Evolutionary conservation across 2,888 invertebrate species (phyloP), one percentile per base, ranked within the genome.

Genomic region (Eristalis pertinax): DNA sequence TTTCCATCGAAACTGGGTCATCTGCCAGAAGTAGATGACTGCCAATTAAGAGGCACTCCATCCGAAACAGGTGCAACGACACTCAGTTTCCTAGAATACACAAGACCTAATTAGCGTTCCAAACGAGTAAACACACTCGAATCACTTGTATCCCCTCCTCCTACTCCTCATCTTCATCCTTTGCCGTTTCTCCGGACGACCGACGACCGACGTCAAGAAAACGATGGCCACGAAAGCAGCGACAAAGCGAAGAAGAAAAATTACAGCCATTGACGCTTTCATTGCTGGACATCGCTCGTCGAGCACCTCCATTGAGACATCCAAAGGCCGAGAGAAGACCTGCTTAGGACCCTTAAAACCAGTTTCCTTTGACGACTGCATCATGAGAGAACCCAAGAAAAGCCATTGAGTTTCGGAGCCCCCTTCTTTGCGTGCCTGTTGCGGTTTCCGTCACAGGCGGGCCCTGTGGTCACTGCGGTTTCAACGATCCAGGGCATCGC

Each of bases 301-400:
- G 35, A 70, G 29, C 29, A 38, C 26, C 24, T 78, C 65, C 78
- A 79, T 79, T 79, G 50, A 79, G 78, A 70, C 65, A 65, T 72
- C 64, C 32, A 70, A 29, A 22, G 35, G 35, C 62, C 32, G 50
- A 8, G 32, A 56, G 63, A 58, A 67, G 29, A 38, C 7, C 10
- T 79, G 67, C 60, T 32, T 80, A 41, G 73, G 74, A 73, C 80
- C 79, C 73, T 80, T 65, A 38, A 72, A 84, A 76, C 84, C 63
- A 73, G 72, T 84, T 76, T 70, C 43, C 50, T 65, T 50, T 58
- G 75, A 76, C 56, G 67, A 80, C n/a, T 32, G 8, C 56, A 58
- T 32, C 22, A 64, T 63, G 79, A 79, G 19, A 75, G 60, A 58
- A 35, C 63, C 15, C 63, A 58, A 13, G n/a, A 35, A 29, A 50